Evolutionary conservation across 2,888 invertebrate genomes (phyloP), one percentile per base, ranked within the genome.

Genomic region (Watsonalla cultraria): DNA sequence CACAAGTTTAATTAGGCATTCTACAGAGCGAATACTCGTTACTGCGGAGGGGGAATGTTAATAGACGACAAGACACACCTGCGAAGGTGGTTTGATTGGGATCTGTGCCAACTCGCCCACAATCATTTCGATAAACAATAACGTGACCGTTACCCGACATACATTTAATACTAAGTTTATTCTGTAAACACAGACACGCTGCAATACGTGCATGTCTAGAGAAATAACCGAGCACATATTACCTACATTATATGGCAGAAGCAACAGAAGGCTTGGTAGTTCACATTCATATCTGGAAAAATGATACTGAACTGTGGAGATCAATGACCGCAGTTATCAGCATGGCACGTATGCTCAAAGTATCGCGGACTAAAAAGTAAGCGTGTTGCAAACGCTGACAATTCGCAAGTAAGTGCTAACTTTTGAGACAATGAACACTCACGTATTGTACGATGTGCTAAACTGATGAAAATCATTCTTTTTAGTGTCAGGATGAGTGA

Each of bases 81-180:
- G 83, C 64, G 72, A 76, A 82, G 80, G 82, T 82, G 75, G 71
- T 67, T 64, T 62, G 45, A 66, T 68, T 76, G 76, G 79, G 81
- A 74, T 59, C 68, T 59, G 62, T 74, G 83, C 82, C 82, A 85
- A 79, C 57, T 66, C 71, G 66, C 74, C 75, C 66, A 80, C 78
- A 68, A 76, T 73, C 60, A 78, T 74, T 75, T 73, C 73, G 74
- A 84, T 82, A 82, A 82, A 84, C 80, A 85, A 85, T 82, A 82
- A 76, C 64, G 66, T 61, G 61, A 69, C 79, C 80, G 82, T 82
- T 86, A 82, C 54, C 56, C 65, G 76, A 66, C 73, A 78, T 70
- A 76, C 71, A 76, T 80, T 70, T 63, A 55, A 64, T 69, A 62
- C 70, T 70, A 24, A 24, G 24, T 24, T 62, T 68, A 69, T 68